These are phyloP conservation scores for Philopotamus ludificatus DNA, from an alignment of 1,140 invertebrate genomes.

Conservation along the genomic window DNA sequence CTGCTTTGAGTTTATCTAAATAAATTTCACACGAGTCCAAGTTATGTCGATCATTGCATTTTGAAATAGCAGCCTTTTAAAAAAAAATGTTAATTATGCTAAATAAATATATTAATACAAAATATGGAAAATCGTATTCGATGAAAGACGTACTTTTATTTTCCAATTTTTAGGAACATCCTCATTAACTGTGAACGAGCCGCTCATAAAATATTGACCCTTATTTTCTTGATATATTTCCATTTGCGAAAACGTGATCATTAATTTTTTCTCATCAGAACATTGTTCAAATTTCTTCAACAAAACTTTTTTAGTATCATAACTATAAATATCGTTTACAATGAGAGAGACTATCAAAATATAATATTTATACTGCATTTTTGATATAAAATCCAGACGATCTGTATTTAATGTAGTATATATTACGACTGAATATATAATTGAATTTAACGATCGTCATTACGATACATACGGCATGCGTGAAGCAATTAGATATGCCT, in stretches of 20 bases:
- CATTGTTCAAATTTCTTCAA: slow-evolving; percentile 32
- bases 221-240: slow-evolving; percentile 28
- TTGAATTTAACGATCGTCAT: no score
- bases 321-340: no score
- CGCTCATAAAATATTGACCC: slow-evolving; percentile 29
- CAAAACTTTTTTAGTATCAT: slow-evolving; percentile 26
- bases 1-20: slow-evolving; percentile 32
- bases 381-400: no score
- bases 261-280: slow-evolving; percentile 15
- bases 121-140: background rate
- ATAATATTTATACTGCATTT: no score
- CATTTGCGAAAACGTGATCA: slow-evolving; percentile 19
- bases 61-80: slow-evolving; percentile 26
- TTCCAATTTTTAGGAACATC: slow-evolving; percentile 25
- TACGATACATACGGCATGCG: no score
- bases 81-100: background rate
- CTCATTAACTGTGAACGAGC: slow-evolving; percentile 28
- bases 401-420: no score
- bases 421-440: no score
- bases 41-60: slow-evolving; percentile 34
- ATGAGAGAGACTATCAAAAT: no score
- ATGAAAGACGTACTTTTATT: slow-evolving; percentile 17
- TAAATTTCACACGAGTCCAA: slow-evolving; percentile 37
- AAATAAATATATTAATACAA: background rate
- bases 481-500: no score